Base-by-base conservation (phyloP, 2,888 invertebrate species). In the Apantesis nais region DNA sequence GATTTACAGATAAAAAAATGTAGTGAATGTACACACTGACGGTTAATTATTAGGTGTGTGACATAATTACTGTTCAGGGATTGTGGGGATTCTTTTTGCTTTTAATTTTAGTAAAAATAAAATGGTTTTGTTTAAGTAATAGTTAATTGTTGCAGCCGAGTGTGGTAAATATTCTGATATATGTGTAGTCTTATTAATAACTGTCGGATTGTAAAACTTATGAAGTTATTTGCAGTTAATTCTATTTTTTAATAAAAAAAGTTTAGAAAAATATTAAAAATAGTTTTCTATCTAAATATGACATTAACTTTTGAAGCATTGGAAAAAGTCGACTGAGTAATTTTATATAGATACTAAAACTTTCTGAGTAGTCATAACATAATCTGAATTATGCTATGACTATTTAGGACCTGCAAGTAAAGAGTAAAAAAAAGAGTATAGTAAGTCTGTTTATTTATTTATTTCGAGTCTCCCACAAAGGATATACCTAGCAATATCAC, bases 1-100 rank as follows among this genome's bases (percentile, higher is more conserved):
- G 84, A 84, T 86, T 85, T 83, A 71, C 44, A 84, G 85, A 89
- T 87, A 89, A 90, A 88, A 34, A 89, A 86, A 79, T 78, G 75
- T 74, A 79, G 76, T 76, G 81, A 80, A 78, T 83, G 82, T 80
- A 85, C 86, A 85, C 84, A 84, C 83, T 82, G 75, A 73, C 75
- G 74, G 76, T 79, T 91, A 92, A 91, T 92, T 89, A 87, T 83
- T 84, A 83, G 83, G 82, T 88, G 80, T 86, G 86, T 88, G 91
- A 91, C 90, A 90, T 91, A 90, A 91, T 91, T 91, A 86, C 88
- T 81, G 81, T 78, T 78, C 77, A 66, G 73, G 73, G 80, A 78
- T 83, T 81, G 78, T 77, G 75, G 77, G 74, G 80, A 80, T 81
- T 80, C 83, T 85, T 83, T 85, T 77, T 74, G 80, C 85, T 80